Evolutionary conservation across 2,113 vertebrate species (phyloP), one percentile per base, ranked within the genome.

Genomic region (Petromus typicus): DNA sequence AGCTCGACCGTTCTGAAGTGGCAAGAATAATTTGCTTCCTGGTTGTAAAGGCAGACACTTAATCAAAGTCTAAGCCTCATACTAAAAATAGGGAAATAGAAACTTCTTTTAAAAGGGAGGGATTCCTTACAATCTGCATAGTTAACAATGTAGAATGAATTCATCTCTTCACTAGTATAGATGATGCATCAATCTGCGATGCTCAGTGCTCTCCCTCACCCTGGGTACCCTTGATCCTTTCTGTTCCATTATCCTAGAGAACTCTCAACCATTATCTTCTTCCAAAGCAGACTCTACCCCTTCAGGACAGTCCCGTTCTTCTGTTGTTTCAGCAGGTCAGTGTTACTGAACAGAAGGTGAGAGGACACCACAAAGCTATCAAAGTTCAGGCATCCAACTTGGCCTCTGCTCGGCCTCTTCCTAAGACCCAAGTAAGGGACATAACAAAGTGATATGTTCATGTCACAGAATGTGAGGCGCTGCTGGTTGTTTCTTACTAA

Each of bases 41-140:
- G 4, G 14, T 48, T 71, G 5, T 30, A 57, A 18, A 89, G 66
- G 81, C 75, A 23, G 78, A 89, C 27, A 32, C 30, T 71, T 34
- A 69, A 27, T 80, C 73, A 63, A 81, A 89, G 14, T 86, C 37
- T 43, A 67, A 79, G 10, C 16, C 45, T 82, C 69, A 10, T 59
- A 73, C 82, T 96, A 86, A 75, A 93, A 85, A 89, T 37, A 95
- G 37, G 86, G 32, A 89, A 89, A 75, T 64, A 30, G 13, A 30
- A 51, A 81, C 7, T 89, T 66, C 73, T 51, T 51, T 51, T 1
- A 48, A 64, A 69, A 59, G 54, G 1, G 30, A 8, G 4, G 13
- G 11, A 25, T 59, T 48, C 7, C 66, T 79, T 76, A 83, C n/a
- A 96, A 63, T 87, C n/a, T 84, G 1, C 16, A 20, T 71, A 43